Percentiles rank a stretch among this genome's conserved stretches.
Conservation (phyloP, 2,797 vertebrate genomes). For the Tragelaphus oryx region DNA sequence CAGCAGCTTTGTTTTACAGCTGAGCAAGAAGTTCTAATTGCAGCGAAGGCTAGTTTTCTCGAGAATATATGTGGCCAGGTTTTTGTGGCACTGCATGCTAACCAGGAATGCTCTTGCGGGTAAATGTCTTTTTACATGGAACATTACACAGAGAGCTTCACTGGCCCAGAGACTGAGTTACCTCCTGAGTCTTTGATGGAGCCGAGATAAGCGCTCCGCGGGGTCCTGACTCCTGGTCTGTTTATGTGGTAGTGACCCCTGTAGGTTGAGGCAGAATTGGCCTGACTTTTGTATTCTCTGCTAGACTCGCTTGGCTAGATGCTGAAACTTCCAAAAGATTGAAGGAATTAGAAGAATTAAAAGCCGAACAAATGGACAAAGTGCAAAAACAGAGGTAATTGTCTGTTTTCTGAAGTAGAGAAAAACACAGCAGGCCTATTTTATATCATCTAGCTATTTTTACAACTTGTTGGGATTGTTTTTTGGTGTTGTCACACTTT, state of each 20-base stretch:
- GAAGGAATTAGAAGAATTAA: slow-evolving; percentile 80
- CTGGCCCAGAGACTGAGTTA: not conserved
- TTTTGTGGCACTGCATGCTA: not conserved
- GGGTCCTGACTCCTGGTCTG: not conserved
- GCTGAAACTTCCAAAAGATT: slow-evolving; percentile 79
- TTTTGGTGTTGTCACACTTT: not conserved
- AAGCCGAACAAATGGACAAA: slow-evolving; percentile 79
- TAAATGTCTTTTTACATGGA: not conserved
- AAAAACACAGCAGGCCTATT: not conserved
- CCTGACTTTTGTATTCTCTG: slow-evolving; percentile 15
- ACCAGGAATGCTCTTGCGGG: not conserved
- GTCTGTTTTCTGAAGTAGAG: not conserved
- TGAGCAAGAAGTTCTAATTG: not conserved
- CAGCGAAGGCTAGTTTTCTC: not conserved
- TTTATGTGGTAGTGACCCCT: not conserved
- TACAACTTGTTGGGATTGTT: not conserved
- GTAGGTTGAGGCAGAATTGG: not conserved
- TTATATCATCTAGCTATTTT: not conserved
- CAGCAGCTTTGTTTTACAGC: not conserved
- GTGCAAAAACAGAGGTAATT: slow-evolving; percentile 80
- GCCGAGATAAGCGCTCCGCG: not conserved
- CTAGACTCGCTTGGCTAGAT: slow-evolving; percentile 86
- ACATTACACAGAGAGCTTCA: not conserved
- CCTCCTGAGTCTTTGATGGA: not conserved
- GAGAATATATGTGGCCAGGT: not conserved